Evolutionary conservation across 1,140 invertebrate genomes (phyloP).

Genomic region (Heliconius nattereri): DNA sequence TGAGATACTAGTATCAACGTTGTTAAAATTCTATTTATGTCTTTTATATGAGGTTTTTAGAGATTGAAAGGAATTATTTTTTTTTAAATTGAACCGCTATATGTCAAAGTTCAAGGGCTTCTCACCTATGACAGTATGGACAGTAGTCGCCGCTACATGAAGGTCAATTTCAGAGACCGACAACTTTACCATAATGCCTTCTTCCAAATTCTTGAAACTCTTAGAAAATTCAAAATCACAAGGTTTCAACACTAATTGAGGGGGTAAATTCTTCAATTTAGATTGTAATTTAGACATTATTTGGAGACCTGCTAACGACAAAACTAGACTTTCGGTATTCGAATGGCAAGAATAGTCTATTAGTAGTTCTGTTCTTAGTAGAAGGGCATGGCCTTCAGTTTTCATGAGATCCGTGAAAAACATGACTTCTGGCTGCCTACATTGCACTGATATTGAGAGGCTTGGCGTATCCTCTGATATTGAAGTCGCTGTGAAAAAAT

Average conservation of each 20-base stretch:
- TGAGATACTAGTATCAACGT: too few species aligned
- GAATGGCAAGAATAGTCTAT: constrained; percentile 87
- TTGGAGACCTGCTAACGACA: constrained; percentile 85
- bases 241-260: constrained; percentile 84
- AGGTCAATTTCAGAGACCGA: constrained; percentile 86
- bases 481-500: constrained; percentile 54
- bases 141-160: constrained; percentile 87
- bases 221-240: constrained; percentile 88
- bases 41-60: too few species aligned
- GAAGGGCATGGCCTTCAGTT: constrained; percentile 86
- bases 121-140: constrained; percentile 84
- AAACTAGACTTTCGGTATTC: constrained; percentile 84
- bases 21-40: too few species aligned
- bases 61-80: background rate
- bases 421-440: constrained; percentile 90
- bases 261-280: constrained; percentile 77
- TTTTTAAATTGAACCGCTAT: background rate
- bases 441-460: constrained; percentile 85
- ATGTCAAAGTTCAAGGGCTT: background rate
- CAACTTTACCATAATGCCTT: constrained; percentile 83
- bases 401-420: constrained; percentile 87
- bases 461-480: constrained; percentile 77
- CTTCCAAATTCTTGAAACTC: constrained; percentile 83
- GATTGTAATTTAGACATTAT: constrained; percentile 83
- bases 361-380: constrained; percentile 87